Evolutionary conservation across 1,140 invertebrate species (phyloP), one percentile per base, ranked within the genome.

Genomic region (Trypoxylus dichotomus): DNA sequence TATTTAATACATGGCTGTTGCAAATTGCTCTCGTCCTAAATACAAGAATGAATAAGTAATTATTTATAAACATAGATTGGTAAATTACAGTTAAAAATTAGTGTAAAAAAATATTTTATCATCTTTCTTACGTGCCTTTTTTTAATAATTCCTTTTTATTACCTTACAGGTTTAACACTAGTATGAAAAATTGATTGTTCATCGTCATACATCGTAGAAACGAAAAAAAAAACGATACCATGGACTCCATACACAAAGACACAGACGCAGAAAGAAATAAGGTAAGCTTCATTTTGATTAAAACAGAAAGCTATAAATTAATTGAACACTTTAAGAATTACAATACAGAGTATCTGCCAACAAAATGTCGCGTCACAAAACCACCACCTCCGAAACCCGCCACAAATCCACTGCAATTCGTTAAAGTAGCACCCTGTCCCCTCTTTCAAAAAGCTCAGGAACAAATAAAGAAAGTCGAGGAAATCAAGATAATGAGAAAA

Each of bases 331-430:
- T 63, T 10, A 19, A 63, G 60, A 63, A 63, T 24, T 63, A 63
- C 60, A 86, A 86, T 75, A 85, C 85, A 29, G 84, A 85, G 76
- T 86, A 85, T 78, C 29, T 85, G 76, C 84, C 85, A 79, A 85
- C 84, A 75, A 85, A 85, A 84, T 86, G 85, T 77, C 81, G 85
- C 77, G 82, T 85, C 71, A 86, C 85, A 37, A 84, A 84, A 82
- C 85, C 87, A 84, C 91, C 89, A 54, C 92, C 93, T 43, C 92
- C 93, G 73, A 94, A 94, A 84, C 93, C 94, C 77, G 93, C 93
- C 1, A 91, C 91, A 74, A 96, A 96, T 87, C 95, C 95, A 47
- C 89, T 96, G 82, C 95, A 97, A 89, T 97, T 96, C 87, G 91
- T 97, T 76, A 94, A 95, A 88, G 93, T 94, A 11, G 94, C 93